Evolutionary conservation across 2,888 invertebrate species (phyloP), one percentile per base, ranked within the genome.

Genomic region (Aromia moschata): DNA sequence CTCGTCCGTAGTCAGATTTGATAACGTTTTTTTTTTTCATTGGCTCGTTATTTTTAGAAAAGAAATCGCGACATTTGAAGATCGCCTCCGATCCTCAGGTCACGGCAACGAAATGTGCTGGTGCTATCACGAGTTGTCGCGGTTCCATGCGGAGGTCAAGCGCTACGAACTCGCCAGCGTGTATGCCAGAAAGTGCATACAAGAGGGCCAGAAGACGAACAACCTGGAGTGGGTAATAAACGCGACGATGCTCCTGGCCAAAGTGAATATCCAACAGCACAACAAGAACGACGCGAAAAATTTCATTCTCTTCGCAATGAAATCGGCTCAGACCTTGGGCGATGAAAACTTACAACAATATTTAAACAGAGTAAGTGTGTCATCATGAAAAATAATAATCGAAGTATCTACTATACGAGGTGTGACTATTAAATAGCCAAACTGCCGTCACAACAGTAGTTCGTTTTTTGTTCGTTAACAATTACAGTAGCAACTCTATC

Each of bases 231-330:
- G 84, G 84, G 65, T 77, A 0, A 65, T 84, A 1, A 83, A 84
- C 63, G 78, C 78, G 0, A 71, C 74, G 43, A 80, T 84, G 65
- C 58, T 84, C 1, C 68, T 82, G n/a, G 72, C 80, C 1, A 76
- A 78, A 11, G 77, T 82, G 11, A 81, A 83, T 68, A 71, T 84
- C 9, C 67, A 70, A 16, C 81, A 82, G 65, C 76, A 79, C 59
- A 83, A 83, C 44, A 79, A 79, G 33, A 83, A 80, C 61, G 84
- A 84, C 59, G 83, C 84, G 0, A 80, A 77, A 52, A 78, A 77
- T 9, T 80, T 79, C 55, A 59, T 78, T 7, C 59, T 66, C 1
- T 65, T 69, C 12, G 75, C 76, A 0, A 62, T 73, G 10, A 70
- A 76, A 12, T 64, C 75, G 5, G 79, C 82, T 0, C 73, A 70